These are phyloP conservation scores for Hypercompe scribonia DNA, from an alignment of 2,888 invertebrate genomes.

Conservation along the genomic window DNA sequence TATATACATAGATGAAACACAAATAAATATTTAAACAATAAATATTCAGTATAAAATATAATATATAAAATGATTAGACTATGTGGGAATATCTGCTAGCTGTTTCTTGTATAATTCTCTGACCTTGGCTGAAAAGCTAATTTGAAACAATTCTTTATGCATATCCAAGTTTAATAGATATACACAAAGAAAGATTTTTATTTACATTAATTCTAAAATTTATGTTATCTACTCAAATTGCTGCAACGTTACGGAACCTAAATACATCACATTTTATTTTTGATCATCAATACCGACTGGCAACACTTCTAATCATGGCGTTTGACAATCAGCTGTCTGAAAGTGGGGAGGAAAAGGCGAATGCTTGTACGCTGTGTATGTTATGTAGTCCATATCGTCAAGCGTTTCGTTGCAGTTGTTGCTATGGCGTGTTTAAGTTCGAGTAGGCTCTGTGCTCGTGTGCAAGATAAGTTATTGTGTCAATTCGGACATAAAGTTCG, in stretches of 20 bases:
- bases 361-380: constrained; percentile 74
- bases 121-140: too few species aligned
- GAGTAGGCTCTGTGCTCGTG: constrained; percentile 93
- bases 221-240: too few species aligned
- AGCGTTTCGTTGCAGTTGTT: constrained; percentile 90
- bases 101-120: too few species aligned
- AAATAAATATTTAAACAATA: too few species aligned
- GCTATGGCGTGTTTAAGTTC: constrained; percentile 94
- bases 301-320: constrained; percentile 59
- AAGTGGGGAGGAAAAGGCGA: constrained; percentile 84
- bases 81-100: too few species aligned
- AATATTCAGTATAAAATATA: too few species aligned
- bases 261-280: not conserved
- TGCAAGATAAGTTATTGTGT: constrained; percentile 92
- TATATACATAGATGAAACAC: too few species aligned
- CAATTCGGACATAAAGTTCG: constrained; percentile 91
- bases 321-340: constrained; percentile 85
- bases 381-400: constrained; percentile 85
- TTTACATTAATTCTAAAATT: too few species aligned
- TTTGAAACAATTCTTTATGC: too few species aligned
- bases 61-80: too few species aligned
- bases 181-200: too few species aligned
- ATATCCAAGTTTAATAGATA: too few species aligned
- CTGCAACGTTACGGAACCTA: not conserved
- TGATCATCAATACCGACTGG: constrained; percentile 3